Base-by-base conservation (phyloP, 1,140 invertebrate genomes). In the Belonocnema kinseyi region DNA sequence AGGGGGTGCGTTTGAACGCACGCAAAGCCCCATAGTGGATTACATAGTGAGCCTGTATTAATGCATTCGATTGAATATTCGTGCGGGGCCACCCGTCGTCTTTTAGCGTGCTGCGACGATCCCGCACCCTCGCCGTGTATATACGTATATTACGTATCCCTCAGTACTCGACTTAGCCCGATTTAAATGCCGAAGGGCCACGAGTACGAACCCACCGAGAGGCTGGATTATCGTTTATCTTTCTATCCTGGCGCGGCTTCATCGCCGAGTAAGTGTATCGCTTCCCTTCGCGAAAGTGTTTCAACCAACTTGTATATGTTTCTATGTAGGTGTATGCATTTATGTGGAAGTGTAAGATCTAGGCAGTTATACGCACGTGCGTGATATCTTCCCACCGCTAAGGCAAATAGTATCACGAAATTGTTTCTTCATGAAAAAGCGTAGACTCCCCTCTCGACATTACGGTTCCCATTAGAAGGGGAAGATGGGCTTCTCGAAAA, bases 1-100 rank as follows among this genome's bases (percentile, higher is more conserved):
- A 74, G 75, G 66, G 46, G 76, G 71, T 66, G 72, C 61, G 75
- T 72, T 76, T 52, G 79, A 80, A 78, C 78, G 77, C 76, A 78
- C 78, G 71, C 79, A 77, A 83, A 81, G 81, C 77, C 61, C 76
- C 74, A 76, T 74, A 77, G 80, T 73, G 82, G 78, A 85, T 85
- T 80, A 83, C 80, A 79, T 74, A 77, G 80, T 78, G 80, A 82
- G 76, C 76, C 81, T 75, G 78, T 82, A 82, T 46, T 46, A 66
- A 83, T 79, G 79, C 73, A 82, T 83, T 82, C 82, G 82, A 85
- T 85, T 85, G 81, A 83, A 85, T 84, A 81, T 81, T 81, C 80
- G 80, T 77, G 71, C 71, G 46, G 71, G 76, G 76, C 76, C 76
- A 77, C 76, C 76, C 76, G 76, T 61, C 76, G 71, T 61, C 46